These are phyloP conservation scores for Platysternon megacephalum DNA, from an alignment of 2,113 vertebrate genomes.

Conservation along the genomic window DNA sequence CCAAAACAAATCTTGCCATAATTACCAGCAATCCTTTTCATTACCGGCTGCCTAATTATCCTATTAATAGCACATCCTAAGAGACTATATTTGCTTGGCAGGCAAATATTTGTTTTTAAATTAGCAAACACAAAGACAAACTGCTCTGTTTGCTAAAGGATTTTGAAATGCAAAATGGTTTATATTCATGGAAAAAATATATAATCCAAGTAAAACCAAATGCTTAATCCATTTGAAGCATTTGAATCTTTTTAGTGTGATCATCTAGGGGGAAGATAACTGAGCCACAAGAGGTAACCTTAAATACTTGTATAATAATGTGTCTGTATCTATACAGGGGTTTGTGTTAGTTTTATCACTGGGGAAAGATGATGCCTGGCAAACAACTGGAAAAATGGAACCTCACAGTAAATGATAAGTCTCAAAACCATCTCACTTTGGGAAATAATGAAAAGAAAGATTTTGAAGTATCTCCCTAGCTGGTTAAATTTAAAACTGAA, in stretches of 20 bases:
- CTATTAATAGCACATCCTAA: constrained; percentile 98
- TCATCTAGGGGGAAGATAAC: neutral
- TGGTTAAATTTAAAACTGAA: neutral
- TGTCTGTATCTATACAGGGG: accelerated
- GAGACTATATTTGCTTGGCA: constrained; percentile 93
- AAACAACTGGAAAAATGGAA: accelerated
- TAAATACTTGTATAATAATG: neutral
- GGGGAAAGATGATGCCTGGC: accelerated
- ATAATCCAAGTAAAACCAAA: constrained; percentile 65
- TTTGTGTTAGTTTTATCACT: accelerated
- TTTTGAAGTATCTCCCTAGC: neutral
- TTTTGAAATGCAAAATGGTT: constrained; percentile 83
- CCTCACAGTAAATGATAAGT: accelerated
- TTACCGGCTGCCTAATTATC: constrained; percentile 98
- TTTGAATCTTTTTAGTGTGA: neutral
- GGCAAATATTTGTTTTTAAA: constrained; percentile 99
- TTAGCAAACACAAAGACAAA: constrained; percentile 96
- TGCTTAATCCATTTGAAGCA: constrained; percentile 58
- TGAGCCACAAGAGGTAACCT: neutral
- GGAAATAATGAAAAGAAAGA: neutral
- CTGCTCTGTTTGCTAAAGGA: constrained; percentile 91
- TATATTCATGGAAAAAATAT: constrained; percentile 79
- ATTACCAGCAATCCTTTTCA: constrained; percentile 99
- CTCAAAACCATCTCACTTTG: accelerated
- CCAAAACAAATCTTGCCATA: constrained; percentile 99